Percentiles rank a stretch among this genome's conserved stretches.
phyloP scores from a whole-genome alignment of 2,888 invertebrate species.

The Diabrotica balteata region DNA sequence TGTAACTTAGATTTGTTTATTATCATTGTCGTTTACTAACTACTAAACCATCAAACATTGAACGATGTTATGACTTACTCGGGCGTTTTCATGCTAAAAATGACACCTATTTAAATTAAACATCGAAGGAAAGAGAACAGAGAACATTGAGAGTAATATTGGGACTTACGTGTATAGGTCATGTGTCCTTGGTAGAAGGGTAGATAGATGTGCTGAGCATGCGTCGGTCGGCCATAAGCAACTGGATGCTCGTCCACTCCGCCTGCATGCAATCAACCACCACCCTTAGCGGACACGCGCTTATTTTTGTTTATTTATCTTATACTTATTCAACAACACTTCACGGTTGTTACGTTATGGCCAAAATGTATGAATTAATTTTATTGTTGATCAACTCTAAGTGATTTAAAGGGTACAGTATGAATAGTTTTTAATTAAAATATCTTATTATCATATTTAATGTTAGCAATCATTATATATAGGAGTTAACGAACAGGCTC shows the following conservation, averaged over 20 bases:
- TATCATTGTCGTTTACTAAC: not conserved
- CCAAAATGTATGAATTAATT: too few relatives aligned
- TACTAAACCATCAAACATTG: not conserved
- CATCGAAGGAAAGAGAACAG: not conserved
- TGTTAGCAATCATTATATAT: too few relatives aligned
- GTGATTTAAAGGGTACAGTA: too few relatives aligned
- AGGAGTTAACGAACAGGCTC: too few relatives aligned
- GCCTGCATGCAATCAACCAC: slow-evolving; percentile 58
- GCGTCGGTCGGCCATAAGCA: slow-evolving; percentile 72
- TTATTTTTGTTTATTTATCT: slow-evolving; percentile 30
- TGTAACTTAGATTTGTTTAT: too few relatives aligned
- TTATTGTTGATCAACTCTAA: too few relatives aligned
- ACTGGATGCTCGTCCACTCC: slow-evolving; percentile 60
- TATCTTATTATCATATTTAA: too few relatives aligned
- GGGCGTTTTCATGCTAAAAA: not conserved
- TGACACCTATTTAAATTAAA: slow-evolving; percentile 3
- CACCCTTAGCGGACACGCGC: slow-evolving; percentile 49
- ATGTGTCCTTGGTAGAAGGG: slow-evolving; percentile 85
- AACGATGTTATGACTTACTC: too few relatives aligned
- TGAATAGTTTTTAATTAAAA: too few relatives aligned
- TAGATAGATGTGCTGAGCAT: slow-evolving; percentile 82
- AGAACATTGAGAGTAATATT: slow-evolving; percentile 18
- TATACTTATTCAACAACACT: not conserved
- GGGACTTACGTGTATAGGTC: slow-evolving; percentile 79
- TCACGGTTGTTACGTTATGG: too few relatives aligned